phyloP scores from a whole-genome alignment of 2,113 vertebrate genomes.

The Amphiprion percula region DNA sequence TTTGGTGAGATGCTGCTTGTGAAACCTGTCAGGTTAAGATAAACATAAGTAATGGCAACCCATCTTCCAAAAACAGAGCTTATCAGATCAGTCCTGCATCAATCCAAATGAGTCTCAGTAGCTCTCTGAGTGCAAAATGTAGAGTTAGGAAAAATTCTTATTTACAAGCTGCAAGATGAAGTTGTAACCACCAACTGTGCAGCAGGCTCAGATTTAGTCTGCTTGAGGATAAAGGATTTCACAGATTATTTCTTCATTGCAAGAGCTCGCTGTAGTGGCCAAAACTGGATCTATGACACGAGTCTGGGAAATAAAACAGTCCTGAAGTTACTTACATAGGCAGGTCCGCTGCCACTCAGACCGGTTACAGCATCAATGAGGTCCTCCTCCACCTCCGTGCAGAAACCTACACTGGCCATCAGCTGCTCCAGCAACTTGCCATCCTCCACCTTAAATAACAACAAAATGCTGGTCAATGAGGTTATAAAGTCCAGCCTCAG shows the following conservation, averaged over 20 bases:
- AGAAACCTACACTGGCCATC: constrained; percentile 97
- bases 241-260: not conserved
- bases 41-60: not conserved
- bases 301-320: not conserved
- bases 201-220: not conserved
- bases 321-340: constrained; percentile 88
- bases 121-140: not conserved
- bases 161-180: no score
- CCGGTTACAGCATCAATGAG: constrained; percentile 96
- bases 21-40: constrained; percentile 3
- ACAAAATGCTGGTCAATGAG: not conserved
- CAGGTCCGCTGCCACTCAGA: constrained; percentile 96
- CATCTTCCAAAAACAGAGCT: not conserved
- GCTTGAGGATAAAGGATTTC: not conserved
- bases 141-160: not conserved
- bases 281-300: not conserved
- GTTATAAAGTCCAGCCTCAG: no score
- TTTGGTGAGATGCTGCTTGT: not conserved
- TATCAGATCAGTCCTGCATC: not conserved
- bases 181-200: no score
- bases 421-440: constrained; percentile 94
- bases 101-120: constrained; percentile 12
- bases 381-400: constrained; percentile 97
- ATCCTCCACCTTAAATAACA: constrained; percentile 87
- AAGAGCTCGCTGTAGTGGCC: not conserved